Base-by-base conservation (phyloP, 2,888 invertebrate species). In the Tillus elongatus region DNA sequence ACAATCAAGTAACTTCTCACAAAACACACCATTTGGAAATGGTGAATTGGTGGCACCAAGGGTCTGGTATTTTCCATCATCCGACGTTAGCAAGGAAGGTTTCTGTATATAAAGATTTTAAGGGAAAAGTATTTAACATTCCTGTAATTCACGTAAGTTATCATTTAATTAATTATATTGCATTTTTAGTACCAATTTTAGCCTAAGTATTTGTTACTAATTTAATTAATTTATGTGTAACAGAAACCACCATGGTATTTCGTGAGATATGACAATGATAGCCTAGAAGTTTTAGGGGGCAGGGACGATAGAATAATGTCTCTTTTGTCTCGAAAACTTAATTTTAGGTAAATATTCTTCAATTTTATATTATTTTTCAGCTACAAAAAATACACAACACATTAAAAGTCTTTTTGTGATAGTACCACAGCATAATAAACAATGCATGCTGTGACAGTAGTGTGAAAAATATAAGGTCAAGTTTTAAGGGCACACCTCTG, bases 221-320 rank as follows among this genome's bases (percentile, higher is more conserved):
- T 29, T 9, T 29, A 29, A 29, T 29, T 9, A 11, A 30, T 43
- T 43, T 35, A 8, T 19, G 24, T n/a, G 24, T n/a, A 8, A 8
- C 40, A 71, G 70, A 71, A 71, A 59, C 84, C 84, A 1, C 84
- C 84, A 0, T 84, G 84, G 84, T 77, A 81, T 62, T 84, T 82
- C 58, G 80, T 84, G 1, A 69, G 64, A 37, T 78, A 78, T 56
- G 68, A 68, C 40, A 79, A 79, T 46, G 70, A 69, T 29, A 56
- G 40, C 41, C 57, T 76, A 28, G 66, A 69, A 45, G 81, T 82
- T 1, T 70, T 75, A 1, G 82, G 82, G 1, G 84, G 84, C 1
- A 66, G 84, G 36, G 84, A 84, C 58, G 77, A 83, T 61, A 76
- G 79, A 49, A 67, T 84, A 4, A 63, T 84, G 1, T 64, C 69